These are phyloP conservation scores for Hypomesus transpacificus DNA, from an alignment of 2,113 vertebrate species.

Conservation along the genomic window DNA sequence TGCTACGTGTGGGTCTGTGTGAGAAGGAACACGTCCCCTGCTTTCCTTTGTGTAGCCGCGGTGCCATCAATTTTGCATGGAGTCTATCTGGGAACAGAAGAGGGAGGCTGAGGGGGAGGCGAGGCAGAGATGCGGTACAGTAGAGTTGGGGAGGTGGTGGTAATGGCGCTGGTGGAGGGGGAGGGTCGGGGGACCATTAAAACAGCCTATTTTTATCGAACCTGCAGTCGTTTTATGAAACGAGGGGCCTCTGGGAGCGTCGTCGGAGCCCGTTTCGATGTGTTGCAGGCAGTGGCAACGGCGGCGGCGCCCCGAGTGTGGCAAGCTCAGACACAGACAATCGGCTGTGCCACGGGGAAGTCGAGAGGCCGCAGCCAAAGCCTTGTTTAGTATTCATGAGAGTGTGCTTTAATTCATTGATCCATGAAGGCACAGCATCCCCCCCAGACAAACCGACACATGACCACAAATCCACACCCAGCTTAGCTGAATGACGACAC, in stretches of 20 bases:
- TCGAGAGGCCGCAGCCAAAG: constrained; percentile 38
- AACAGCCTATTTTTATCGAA: not conserved
- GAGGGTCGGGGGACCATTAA: constrained; percentile 45
- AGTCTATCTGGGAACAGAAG: constrained; percentile 19
- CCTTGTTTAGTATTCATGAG: constrained; percentile 65
- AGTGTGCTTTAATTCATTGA: constrained; percentile 52
- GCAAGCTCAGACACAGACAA: constrained; percentile 44
- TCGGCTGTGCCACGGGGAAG: constrained; percentile 40
- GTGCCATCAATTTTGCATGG: constrained; percentile 65
- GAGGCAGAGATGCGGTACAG: constrained; percentile 22
- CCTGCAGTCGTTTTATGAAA: not conserved
- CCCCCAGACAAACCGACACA: constrained; percentile 45
- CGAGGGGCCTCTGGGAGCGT: not conserved
- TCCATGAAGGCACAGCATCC: constrained; percentile 58
- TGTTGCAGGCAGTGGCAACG: constrained; percentile 26
- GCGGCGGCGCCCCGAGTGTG: constrained; percentile 16
- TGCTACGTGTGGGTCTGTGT: constrained; percentile 35
- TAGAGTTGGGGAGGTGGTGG: constrained; percentile 13
- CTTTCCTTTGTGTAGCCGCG: constrained; percentile 35
- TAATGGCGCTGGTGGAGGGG: not conserved
- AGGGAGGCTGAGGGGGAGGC: constrained; percentile 28
- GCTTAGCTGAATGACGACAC: constrained; percentile 45
- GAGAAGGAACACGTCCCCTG: constrained; percentile 56
- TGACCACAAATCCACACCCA: constrained; percentile 50
- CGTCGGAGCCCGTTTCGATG: constrained; percentile 12